Evolutionary conservation across 2,797 vertebrate genomes (phyloP).

Genomic region (Myotis planiceps): DNA sequence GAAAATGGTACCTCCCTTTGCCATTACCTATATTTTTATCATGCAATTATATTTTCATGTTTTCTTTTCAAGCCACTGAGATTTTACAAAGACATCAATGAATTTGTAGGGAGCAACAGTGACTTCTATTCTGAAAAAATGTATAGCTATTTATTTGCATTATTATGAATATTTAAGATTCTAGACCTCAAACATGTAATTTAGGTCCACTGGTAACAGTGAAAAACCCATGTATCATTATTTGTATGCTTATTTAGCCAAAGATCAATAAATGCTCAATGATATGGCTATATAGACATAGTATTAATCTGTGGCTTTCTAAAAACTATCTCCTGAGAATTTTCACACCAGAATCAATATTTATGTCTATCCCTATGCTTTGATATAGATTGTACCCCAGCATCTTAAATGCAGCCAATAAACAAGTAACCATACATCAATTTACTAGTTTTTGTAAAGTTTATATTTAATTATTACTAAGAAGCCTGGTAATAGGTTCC

Average conservation of each 20-base stretch:
- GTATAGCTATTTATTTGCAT: not conserved
- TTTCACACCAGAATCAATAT: conserved; percentile 85
- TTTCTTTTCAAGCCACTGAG: not conserved
- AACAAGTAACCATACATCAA: conserved; percentile 82
- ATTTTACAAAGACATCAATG: not conserved
- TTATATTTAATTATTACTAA: conserved; percentile 86
- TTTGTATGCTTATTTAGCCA: conserved; percentile 81
- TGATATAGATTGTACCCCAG: conserved; percentile 80
- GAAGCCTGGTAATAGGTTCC: conserved; percentile 74
- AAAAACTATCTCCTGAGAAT: conserved; percentile 82
- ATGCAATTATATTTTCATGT: not conserved
- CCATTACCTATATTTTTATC: not conserved
- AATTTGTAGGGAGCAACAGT: conserved; percentile 9
- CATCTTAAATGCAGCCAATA: conserved; percentile 77
- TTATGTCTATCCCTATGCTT: conserved; percentile 79
- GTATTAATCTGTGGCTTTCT: conserved; percentile 84
- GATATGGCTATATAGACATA: conserved; percentile 80
- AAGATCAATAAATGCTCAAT: conserved; percentile 83
- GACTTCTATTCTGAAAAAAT: conserved; percentile 27
- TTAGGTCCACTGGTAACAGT: conserved; percentile 64
- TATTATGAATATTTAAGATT: conserved; percentile 23
- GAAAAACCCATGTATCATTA: conserved; percentile 79
- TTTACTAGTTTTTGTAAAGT: conserved; percentile 73
- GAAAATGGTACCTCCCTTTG: not conserved
- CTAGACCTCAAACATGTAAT: conserved; percentile 58